Conservation (phyloP, 2,113 vertebrate genomes). For the Mastomys coucha region DNA sequence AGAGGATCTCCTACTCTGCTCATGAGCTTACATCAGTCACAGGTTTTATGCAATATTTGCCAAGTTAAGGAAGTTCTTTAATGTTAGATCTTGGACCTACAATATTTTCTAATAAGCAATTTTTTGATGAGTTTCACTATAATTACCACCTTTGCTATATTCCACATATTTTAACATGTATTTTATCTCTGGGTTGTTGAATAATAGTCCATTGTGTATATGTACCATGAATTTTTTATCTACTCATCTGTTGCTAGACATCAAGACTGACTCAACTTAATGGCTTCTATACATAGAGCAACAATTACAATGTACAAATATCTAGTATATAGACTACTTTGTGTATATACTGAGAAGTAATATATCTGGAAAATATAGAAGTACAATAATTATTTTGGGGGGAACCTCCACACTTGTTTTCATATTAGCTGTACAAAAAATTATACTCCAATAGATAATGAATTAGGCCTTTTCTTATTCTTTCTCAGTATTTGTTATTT, state of each 20-base stretch:
- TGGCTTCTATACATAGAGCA: neutral
- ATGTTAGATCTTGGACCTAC: neutral
- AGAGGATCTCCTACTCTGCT: rapidly evolving
- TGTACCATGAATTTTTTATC: neutral
- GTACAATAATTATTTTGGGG: neutral
- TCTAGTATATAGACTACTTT: neutral
- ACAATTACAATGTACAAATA: neutral
- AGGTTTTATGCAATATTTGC: neutral
- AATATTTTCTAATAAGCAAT: neutral
- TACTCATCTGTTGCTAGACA: neutral
- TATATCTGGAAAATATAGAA: neutral
- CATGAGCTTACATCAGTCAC: no score
- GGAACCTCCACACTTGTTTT: neutral
- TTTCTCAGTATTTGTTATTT: neutral
- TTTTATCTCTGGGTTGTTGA: neutral
- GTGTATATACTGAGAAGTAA: neutral
- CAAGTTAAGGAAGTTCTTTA: neutral
- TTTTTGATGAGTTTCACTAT: neutral
- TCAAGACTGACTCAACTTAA: neutral
- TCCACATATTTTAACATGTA: neutral
- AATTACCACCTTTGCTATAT: neutral
- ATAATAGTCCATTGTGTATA: neutral
- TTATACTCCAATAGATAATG: neutral
- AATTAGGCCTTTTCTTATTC: neutral
- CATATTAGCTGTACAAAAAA: neutral